Evolutionary conservation across 2,797 vertebrate genomes (phyloP).

Genomic region (Cyprinodon diabolis): DNA sequence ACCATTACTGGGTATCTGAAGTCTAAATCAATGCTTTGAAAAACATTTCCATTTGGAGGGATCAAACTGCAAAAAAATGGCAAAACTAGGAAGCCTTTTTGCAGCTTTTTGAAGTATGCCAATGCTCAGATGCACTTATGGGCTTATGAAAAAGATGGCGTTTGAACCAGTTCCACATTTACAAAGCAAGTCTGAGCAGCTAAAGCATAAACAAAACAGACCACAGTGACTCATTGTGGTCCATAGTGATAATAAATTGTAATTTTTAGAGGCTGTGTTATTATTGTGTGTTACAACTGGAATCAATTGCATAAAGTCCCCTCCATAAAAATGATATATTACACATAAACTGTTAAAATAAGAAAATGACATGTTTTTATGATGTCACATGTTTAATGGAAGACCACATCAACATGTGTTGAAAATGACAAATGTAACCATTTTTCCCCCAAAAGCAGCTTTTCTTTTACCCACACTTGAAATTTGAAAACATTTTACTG

Average conservation of each 20-base stretch:
- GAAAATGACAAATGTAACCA: background rate
- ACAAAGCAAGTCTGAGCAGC: conserved; percentile 8
- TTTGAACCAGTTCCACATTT: conserved; percentile 38
- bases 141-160: conserved; percentile 43
- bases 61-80: conserved; percentile 49
- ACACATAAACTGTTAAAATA: background rate
- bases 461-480: background rate
- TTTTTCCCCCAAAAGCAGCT: background rate
- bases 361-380: background rate
- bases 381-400: background rate
- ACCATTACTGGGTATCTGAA: conserved; percentile 41
- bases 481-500: background rate
- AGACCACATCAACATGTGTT: background rate
- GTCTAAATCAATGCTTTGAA: conserved; percentile 55
- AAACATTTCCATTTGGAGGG: conserved; percentile 48
- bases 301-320: background rate
- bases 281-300: background rate
- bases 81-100: conserved; percentile 28
- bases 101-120: conserved; percentile 40
- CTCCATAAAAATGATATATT: background rate
- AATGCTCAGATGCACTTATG: conserved; percentile 39
- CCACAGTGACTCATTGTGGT: conserved; percentile 28
- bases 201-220: conserved; percentile 26
- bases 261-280: background rate
- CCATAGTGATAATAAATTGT: background rate